phyloP scores from a whole-genome alignment of 1,140 invertebrate species.

The Chrysomallon squamiferum region DNA sequence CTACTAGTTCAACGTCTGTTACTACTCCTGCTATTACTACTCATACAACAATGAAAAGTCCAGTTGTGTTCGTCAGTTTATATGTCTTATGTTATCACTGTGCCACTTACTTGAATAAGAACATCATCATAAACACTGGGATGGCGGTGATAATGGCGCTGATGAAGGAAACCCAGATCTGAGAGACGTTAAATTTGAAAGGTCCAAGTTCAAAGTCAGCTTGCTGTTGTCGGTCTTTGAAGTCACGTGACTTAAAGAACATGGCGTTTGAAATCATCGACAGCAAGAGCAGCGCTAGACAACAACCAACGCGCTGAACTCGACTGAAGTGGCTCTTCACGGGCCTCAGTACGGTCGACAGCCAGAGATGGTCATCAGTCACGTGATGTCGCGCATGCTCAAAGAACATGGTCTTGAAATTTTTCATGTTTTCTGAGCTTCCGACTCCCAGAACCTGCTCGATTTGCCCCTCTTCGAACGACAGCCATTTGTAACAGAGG shows the following conservation, averaged over 20 bases:
- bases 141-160: slow-evolving; percentile 20
- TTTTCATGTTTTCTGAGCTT: slow-evolving; percentile 45
- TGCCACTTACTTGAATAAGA: slow-evolving; percentile 2
- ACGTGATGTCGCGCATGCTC: slow-evolving; percentile 58
- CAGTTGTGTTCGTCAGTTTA: no score
- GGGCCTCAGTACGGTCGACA: slow-evolving; percentile 63
- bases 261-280: slow-evolving; percentile 67
- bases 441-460: slow-evolving; percentile 63
- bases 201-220: slow-evolving; percentile 20
- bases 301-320: slow-evolving; percentile 62
- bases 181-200: slow-evolving; percentile 19
- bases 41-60: no score
- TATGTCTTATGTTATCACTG: no score
- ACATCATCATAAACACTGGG: slow-evolving; percentile 20
- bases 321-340: slow-evolving; percentile 64
- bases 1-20: no score
- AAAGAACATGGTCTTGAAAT: slow-evolving; percentile 61
- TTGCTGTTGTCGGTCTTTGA: background rate
- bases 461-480: slow-evolving; percentile 63
- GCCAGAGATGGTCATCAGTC: slow-evolving; percentile 65
- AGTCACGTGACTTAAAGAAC: slow-evolving; percentile 59
- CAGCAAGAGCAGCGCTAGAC: slow-evolving; percentile 62
- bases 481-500: slow-evolving; percentile 61
- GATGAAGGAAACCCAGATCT: slow-evolving; percentile 29
- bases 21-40: no score